These are phyloP conservation scores for Onthophagus taurus DNA, from an alignment of 1,140 invertebrate species.

Conservation along the genomic window DNA sequence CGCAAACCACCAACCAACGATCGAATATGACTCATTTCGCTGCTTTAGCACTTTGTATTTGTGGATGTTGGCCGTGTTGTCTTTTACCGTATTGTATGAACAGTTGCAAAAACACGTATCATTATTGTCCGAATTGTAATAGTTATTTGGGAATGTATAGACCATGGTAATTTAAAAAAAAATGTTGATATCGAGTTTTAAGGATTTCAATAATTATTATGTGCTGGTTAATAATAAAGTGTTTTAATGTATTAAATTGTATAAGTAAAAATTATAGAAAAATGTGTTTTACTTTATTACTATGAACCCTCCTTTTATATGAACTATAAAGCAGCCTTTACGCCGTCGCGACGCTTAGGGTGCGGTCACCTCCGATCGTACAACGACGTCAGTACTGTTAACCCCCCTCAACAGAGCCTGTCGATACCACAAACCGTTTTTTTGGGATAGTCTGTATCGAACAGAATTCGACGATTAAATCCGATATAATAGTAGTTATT, in stretches of 20 bases:
- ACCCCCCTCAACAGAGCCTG: background rate
- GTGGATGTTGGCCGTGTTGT: constrained; percentile 39
- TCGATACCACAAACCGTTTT: background rate
- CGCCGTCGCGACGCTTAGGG: no score
- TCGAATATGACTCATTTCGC: constrained; percentile 32
- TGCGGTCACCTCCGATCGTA: no score
- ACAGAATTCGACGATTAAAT: background rate
- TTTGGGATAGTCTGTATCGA: no score
- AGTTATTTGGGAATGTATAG: constrained; percentile 38
- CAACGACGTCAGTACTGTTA: background rate
- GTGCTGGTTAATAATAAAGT: no score
- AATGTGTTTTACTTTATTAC: no score
- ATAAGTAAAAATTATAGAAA: no score
- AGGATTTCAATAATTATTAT: no score
- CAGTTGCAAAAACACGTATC: constrained; percentile 37
- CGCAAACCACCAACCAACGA: constrained; percentile 28
- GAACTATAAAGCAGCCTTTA: no score
- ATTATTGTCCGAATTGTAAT: constrained; percentile 39
- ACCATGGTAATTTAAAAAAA: constrained; percentile 33
- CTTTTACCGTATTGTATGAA: constrained; percentile 40
- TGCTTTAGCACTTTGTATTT: constrained; percentile 32
- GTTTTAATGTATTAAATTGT: no score
- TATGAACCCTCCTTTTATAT: no score
- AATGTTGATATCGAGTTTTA: no score
- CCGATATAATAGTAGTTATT: background rate